Percentiles rank a stretch among this genome's conserved stretches.
phyloP scores from a whole-genome alignment of 2,888 invertebrate species.

The Himalopsyche kuldschensis region DNA sequence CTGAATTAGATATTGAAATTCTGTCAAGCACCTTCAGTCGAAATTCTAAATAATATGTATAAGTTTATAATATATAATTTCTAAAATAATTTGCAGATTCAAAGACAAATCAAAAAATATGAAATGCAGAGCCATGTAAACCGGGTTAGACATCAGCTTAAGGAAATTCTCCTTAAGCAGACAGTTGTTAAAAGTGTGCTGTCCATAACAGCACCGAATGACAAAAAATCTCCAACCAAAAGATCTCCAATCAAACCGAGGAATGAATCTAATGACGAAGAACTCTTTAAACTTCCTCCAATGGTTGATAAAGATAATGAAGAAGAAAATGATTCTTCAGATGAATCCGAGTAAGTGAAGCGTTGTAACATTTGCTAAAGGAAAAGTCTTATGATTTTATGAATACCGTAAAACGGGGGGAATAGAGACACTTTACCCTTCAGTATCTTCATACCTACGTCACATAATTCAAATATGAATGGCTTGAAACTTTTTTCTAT shows the following conservation, averaged over 20 bases:
- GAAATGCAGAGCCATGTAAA: constrained; percentile 73
- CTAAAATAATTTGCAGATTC: constrained; percentile 68
- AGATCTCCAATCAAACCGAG: constrained; percentile 43
- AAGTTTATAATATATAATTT: no score
- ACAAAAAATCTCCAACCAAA: constrained; percentile 50
- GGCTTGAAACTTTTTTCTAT: no score
- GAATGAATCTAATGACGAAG: constrained; percentile 51
- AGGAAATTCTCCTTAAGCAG: constrained; percentile 75
- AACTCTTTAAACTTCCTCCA: constrained; percentile 69
- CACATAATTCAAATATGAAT: no score
- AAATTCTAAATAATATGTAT: no score
- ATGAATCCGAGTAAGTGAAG: constrained; percentile 51
- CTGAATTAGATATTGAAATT: no score
- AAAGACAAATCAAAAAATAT: constrained; percentile 72
- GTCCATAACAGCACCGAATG: constrained; percentile 54
- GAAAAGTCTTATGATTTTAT: no score
- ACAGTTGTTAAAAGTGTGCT: constrained; percentile 73
- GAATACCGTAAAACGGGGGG: no score
- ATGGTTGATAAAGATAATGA: constrained; percentile 46
- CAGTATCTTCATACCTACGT: no score
- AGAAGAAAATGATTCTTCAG: constrained; percentile 47
- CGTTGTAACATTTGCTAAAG: background rate
- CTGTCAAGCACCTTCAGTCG: no score
- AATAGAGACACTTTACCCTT: no score
- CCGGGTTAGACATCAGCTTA: constrained; percentile 71